Percentiles rank a stretch among this genome's conserved stretches.
Evolutionary conservation across 1,140 invertebrate species (phyloP).

Genomic region (Drusus annulatus): DNA sequence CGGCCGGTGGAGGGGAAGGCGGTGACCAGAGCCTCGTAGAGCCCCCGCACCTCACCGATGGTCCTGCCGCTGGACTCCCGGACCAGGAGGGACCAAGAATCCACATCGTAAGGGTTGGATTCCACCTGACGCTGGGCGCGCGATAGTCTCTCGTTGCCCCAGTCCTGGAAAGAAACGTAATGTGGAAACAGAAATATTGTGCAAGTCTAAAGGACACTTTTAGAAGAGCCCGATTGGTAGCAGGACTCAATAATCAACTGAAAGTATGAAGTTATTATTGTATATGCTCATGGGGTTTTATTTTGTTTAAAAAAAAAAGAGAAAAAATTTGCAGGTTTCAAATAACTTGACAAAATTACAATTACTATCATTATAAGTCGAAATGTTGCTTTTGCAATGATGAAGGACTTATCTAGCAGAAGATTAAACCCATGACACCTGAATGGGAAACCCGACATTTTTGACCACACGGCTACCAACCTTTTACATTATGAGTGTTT

Average conservation of each 20-base stretch:
- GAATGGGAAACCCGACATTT: too few relatives aligned
- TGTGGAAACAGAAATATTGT: too few relatives aligned
- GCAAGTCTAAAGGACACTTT: neutral
- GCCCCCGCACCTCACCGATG: constrained; percentile 90
- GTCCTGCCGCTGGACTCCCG: constrained; percentile 92
- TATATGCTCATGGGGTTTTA: too few relatives aligned
- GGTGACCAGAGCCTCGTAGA: constrained; percentile 94
- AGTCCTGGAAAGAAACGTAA: constrained; percentile 74
- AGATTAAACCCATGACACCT: too few relatives aligned
- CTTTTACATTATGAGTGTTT: too few relatives aligned
- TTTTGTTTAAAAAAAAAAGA: too few relatives aligned
- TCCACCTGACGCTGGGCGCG: constrained; percentile 86
- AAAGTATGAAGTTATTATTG: neutral
- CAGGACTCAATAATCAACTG: neutral
- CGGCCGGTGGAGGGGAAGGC: constrained; percentile 97
- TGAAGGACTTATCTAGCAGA: too few relatives aligned
- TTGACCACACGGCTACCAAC: too few relatives aligned
- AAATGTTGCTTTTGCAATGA: too few relatives aligned
- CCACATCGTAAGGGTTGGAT: constrained; percentile 92
- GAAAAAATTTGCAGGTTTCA: too few relatives aligned
- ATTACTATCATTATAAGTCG: too few relatives aligned
- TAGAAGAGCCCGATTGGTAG: neutral
- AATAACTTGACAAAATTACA: too few relatives aligned
- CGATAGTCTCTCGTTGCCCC: constrained; percentile 88
- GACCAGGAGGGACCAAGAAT: constrained; percentile 96